A percentile compares a stretch with the other conserved stretches of the same genome.
phyloP scores from a whole-genome alignment of 2,888 invertebrate genomes.

The Cybosia mesomella region DNA sequence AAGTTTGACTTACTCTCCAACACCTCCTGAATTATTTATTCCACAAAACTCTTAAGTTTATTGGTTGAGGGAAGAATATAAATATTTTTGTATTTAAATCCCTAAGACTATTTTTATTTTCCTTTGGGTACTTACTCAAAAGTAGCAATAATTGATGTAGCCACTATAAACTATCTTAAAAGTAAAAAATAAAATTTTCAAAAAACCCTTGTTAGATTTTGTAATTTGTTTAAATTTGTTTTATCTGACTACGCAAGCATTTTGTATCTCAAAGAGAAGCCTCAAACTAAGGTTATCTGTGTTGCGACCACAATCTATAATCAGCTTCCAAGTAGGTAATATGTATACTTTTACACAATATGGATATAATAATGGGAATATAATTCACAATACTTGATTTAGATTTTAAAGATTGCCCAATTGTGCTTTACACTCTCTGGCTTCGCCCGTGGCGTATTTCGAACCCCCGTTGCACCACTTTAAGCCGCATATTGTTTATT shows the following conservation, averaged over 20 bases:
- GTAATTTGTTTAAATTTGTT: neutral
- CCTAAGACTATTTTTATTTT: slow-evolving; percentile 25
- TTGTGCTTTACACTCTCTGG: no score
- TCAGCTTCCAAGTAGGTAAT: no score
- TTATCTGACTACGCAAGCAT: neutral
- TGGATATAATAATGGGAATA: no score
- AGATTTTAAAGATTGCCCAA: no score
- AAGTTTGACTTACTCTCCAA: slow-evolving; percentile 66
- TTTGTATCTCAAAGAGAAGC: no score
- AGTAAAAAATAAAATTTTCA: neutral
- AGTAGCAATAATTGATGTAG: slow-evolving; percentile 8
- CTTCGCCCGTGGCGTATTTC: no score
- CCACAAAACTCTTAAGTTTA: slow-evolving; percentile 66
- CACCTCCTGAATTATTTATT: slow-evolving; percentile 76
- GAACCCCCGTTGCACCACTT: no score
- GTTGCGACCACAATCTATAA: neutral
- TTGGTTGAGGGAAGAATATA: slow-evolving; percentile 56
- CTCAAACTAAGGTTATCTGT: neutral
- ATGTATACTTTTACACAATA: no score
- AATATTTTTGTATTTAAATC: slow-evolving; percentile 64
- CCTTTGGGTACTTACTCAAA: slow-evolving; percentile 26
- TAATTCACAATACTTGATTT: no score
- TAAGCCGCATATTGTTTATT: no score
- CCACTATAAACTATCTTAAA: neutral
- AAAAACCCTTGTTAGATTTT: neutral